Evolutionary conservation across 2,113 vertebrate species (phyloP).

Genomic region (Tenebrosternarchus preto): DNA sequence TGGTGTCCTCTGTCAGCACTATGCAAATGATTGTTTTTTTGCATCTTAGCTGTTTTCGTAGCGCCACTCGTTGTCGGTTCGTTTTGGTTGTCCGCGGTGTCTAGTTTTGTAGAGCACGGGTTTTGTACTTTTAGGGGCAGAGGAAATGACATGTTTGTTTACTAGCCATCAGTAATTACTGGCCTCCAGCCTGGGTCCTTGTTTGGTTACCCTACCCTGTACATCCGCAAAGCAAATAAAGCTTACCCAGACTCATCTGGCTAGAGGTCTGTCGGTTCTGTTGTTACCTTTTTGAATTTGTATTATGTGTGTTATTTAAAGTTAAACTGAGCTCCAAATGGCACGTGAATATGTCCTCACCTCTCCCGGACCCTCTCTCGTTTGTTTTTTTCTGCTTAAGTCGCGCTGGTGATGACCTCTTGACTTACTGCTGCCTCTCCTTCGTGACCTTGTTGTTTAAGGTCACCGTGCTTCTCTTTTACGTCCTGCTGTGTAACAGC

Average conservation of each 20-base stretch:
- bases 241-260: too few species aligned
- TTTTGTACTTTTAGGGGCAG: background rate
- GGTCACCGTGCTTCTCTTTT: slow-evolving; percentile 20
- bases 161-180: background rate
- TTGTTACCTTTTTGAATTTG: background rate
- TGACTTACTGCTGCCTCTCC: slow-evolving; percentile 1
- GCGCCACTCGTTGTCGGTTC: background rate
- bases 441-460: slow-evolving; percentile 31
- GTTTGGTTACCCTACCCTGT: too few species aligned
- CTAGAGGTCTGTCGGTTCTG: too few species aligned
- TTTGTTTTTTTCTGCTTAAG: background rate
- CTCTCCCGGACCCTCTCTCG: too few species aligned
- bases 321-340: background rate
- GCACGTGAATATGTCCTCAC: background rate
- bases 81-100: background rate
- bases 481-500: slow-evolving; percentile 26
- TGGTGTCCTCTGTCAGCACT: too few species aligned
- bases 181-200: background rate
- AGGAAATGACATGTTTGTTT: background rate
- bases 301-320: background rate
- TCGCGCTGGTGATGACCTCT: slow-evolving; percentile 3
- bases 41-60: background rate
- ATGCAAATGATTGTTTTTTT: too few species aligned
- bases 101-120: background rate
- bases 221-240: too few species aligned